Percentiles rank a stretch among this genome's conserved stretches.
These are phyloP conservation scores for Polypterus senegalus DNA, from an alignment of 2,113 vertebrate species.

Conservation along the genomic window DNA sequence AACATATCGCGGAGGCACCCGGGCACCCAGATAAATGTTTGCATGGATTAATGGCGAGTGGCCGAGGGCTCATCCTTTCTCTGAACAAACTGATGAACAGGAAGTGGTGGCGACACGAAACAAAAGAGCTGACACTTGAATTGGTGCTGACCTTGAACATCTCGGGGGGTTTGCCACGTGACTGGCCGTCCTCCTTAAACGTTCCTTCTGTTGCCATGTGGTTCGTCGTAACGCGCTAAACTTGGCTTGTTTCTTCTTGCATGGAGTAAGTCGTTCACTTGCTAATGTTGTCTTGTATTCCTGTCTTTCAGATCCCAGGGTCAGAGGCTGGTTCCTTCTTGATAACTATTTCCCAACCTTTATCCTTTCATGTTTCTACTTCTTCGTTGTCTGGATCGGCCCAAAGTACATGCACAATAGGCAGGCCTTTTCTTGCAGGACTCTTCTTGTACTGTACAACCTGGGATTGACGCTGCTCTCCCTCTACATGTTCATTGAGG, in stretches of 20 bases:
- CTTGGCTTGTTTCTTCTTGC: slow-evolving; percentile 6
- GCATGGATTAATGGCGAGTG: no score
- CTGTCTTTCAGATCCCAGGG: slow-evolving; percentile 71
- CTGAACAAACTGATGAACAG: no score
- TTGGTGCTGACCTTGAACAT: no score
- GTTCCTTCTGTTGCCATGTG: slow-evolving; percentile 1
- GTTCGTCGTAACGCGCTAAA: neutral
- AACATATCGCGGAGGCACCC: no score
- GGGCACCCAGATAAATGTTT: no score
- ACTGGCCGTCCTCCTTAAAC: slow-evolving; percentile 9
- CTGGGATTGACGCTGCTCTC: slow-evolving; percentile 78
- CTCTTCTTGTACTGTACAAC: slow-evolving; percentile 80
- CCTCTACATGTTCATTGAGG: slow-evolving; percentile 91
- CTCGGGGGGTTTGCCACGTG: no score
- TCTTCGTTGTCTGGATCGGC: slow-evolving; percentile 83
- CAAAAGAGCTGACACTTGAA: no score
- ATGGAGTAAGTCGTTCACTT: no score
- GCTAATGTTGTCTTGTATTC: slow-evolving; percentile 18
- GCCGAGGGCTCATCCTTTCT: no score
- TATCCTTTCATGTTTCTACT: slow-evolving; percentile 69
- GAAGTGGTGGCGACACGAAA: no score
- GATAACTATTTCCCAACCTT: slow-evolving; percentile 82
- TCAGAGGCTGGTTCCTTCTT: slow-evolving; percentile 83
- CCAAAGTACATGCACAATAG: slow-evolving; percentile 85
- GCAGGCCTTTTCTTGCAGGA: slow-evolving; percentile 67